A percentile compares a stretch with the other conserved stretches of the same genome.
Conservation (phyloP, 2,888 invertebrate genomes). For the Barypeithes pellucidus region DNA sequence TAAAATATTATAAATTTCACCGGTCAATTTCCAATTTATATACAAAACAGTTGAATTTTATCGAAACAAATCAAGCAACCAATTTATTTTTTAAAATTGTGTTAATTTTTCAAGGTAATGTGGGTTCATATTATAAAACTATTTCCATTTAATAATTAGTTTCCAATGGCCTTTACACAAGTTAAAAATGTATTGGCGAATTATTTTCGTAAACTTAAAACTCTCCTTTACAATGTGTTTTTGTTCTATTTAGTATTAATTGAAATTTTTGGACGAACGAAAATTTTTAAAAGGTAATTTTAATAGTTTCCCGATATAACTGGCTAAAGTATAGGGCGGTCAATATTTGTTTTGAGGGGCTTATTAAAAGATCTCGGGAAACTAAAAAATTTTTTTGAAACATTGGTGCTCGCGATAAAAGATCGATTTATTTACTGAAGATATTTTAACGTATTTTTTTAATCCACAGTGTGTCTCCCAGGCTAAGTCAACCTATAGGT, state of each 20-base stretch:
- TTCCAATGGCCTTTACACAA: not conserved
- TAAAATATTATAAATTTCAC: not conserved
- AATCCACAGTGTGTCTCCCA: too few relatives aligned
- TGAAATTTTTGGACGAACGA: not conserved
- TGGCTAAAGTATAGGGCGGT: too few relatives aligned
- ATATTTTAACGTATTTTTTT: too few relatives aligned
- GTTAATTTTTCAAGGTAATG: not conserved
- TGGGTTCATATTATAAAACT: not conserved
- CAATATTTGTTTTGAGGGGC: too few relatives aligned
- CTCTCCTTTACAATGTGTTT: conserved; percentile 2
- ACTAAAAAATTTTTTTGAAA: too few relatives aligned
- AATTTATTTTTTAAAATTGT: not conserved
- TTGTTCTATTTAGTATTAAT: conserved; percentile 17
- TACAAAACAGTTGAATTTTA: not conserved
- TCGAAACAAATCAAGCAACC: conserved; percentile 3
- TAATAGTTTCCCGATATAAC: not conserved
- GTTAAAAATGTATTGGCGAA: not conserved
- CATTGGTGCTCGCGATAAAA: too few relatives aligned
- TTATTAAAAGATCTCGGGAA: too few relatives aligned
- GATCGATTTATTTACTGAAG: too few relatives aligned
- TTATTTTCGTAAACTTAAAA: not conserved
- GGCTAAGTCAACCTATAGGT: too few relatives aligned
- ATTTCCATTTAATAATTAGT: not conserved
- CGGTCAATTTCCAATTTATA: not conserved
- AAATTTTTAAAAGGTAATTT: conserved; percentile 4